These are phyloP conservation scores for Xanthorhoe designata DNA, from an alignment of 2,888 invertebrate genomes.

Conservation along the genomic window DNA sequence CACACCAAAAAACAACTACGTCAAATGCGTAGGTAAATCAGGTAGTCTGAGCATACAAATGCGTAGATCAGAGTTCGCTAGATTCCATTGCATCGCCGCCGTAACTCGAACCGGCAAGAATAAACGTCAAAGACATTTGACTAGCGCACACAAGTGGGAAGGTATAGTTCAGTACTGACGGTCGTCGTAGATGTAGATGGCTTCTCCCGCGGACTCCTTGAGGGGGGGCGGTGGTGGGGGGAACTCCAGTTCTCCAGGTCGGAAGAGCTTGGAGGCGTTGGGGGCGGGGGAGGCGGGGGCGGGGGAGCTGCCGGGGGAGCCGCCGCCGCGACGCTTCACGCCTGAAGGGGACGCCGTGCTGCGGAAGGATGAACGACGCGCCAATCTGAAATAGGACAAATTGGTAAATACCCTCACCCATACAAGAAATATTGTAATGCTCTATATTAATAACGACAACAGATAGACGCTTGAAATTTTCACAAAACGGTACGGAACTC, in stretches of 20 bases:
- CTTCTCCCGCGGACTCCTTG: slow-evolving; percentile 89
- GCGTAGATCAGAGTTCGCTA: no score
- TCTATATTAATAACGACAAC: no score
- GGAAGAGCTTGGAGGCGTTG: slow-evolving; percentile 80
- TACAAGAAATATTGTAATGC: no score
- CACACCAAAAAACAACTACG: not conserved
- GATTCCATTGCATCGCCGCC: not conserved
- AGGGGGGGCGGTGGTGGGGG: slow-evolving; percentile 77
- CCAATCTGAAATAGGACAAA: slow-evolving; percentile 76
- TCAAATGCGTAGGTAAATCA: not conserved
- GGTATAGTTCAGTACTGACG: slow-evolving; percentile 69
- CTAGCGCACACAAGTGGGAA: slow-evolving; percentile 13
- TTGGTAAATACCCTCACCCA: not conserved
- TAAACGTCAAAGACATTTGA: slow-evolving; percentile 9
- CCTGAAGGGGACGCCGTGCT: slow-evolving; percentile 68
- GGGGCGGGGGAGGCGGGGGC: slow-evolving; percentile 81
- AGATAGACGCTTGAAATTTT: no score
- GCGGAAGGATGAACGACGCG: slow-evolving; percentile 89
- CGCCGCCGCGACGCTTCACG: slow-evolving; percentile 79
- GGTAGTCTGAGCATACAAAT: no score
- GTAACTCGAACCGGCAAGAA: not conserved
- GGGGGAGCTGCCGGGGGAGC: slow-evolving; percentile 67
- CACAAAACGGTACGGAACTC: no score
- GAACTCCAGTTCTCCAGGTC: slow-evolving; percentile 77
- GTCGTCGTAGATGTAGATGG: slow-evolving; percentile 85